A percentile compares a stretch with the other conserved stretches of the same genome.
Conservation (phyloP, 2,797 vertebrate species). For the Micrastur ruficollis region DNA sequence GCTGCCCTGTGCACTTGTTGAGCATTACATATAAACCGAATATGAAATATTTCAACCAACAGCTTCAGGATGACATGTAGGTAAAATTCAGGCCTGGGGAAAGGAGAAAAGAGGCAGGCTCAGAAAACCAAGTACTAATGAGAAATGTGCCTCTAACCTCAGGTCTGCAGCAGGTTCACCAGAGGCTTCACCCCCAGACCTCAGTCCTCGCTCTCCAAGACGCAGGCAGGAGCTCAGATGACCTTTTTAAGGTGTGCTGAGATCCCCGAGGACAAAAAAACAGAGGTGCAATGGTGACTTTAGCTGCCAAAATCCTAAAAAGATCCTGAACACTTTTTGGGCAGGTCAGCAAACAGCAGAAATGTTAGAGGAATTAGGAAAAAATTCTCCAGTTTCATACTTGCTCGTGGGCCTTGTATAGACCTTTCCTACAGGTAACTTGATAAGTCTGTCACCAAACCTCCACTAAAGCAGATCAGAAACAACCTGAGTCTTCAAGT, state of each 20-base stretch:
- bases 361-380: neutral
- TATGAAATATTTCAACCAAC: neutral
- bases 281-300: neutral
- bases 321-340: neutral
- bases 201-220: accelerated
- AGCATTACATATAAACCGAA: neutral
- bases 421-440: neutral
- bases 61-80: neutral
- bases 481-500: neutral
- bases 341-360: neutral
- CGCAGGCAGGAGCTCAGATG: neutral
- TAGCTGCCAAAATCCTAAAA: neutral
- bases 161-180: neutral
- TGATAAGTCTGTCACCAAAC: neutral
- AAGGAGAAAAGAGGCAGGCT: neutral
- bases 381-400: neutral
- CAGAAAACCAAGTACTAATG: neutral
- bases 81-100: neutral
- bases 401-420: neutral
- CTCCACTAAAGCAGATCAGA: neutral
- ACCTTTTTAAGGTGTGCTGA: neutral
- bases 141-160: neutral
- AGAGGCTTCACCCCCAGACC: neutral
- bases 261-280: neutral
- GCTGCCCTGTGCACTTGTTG: neutral